Evolutionary conservation across 2,113 vertebrate genomes (phyloP).

Genomic region (Cavia aperea): DNA sequence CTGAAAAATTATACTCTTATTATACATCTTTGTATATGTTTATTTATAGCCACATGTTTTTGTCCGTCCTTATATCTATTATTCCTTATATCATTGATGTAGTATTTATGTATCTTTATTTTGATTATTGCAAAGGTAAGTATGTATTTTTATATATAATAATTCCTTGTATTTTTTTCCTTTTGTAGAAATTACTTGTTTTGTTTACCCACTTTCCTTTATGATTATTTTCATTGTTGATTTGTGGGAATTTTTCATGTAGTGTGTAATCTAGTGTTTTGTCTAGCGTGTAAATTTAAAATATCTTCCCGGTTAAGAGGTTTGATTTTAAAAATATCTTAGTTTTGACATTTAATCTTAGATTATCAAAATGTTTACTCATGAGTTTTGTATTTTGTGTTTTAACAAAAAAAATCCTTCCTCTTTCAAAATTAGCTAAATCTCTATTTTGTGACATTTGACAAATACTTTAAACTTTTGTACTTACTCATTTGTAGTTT

Average conservation of each 20-base stretch:
- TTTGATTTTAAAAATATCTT: background rate
- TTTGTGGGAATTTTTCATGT: background rate
- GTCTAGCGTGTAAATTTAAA: background rate
- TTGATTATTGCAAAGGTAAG: background rate
- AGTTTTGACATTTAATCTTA: background rate
- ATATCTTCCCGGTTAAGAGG: background rate
- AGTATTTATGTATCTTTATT: background rate
- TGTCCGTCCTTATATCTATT: background rate
- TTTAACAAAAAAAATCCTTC: background rate
- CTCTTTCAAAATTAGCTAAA: background rate
- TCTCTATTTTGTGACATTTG: background rate
- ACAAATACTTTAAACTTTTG: background rate
- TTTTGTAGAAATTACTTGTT: background rate
- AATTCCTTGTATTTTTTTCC: background rate
- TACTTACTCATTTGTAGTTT: background rate
- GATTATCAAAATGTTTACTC: background rate
- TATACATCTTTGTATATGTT: background rate
- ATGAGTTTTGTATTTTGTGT: background rate
- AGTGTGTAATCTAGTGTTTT: background rate
- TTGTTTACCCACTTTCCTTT: background rate
- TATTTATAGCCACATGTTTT: background rate
- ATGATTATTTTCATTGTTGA: background rate
- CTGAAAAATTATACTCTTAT: background rate
- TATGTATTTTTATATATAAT: background rate
- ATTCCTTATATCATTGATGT: background rate